Percentiles rank a stretch among this genome's conserved stretches.
These are phyloP conservation scores for Pseudomyrmex dendroicus DNA, from an alignment of 1,140 invertebrate species.

Conservation along the genomic window DNA sequence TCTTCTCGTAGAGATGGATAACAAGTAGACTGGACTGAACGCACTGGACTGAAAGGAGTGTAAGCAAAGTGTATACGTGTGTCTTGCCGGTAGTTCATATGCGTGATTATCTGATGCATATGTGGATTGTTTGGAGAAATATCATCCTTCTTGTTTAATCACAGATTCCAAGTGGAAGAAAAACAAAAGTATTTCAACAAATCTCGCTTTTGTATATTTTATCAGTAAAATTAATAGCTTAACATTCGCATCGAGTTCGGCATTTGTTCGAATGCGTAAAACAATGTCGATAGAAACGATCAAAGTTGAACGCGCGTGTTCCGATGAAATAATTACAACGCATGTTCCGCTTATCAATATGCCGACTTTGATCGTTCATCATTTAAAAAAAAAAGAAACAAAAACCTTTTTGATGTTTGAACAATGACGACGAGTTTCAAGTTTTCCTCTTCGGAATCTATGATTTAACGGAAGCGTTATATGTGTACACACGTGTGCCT, in stretches of 20 bases:
- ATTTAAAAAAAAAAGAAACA: too few relatives aligned
- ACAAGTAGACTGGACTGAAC: constrained; percentile 41
- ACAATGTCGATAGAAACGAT: neutral
- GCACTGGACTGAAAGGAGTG: constrained; percentile 61
- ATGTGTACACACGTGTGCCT: constrained; percentile 10
- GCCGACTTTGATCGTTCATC: constrained; percentile 9
- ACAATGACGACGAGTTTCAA: neutral
- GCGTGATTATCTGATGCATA: constrained; percentile 1
- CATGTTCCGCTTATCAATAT: neutral
- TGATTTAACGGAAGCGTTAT: constrained; percentile 17
- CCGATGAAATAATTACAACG: too few relatives aligned
- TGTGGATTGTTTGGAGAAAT: neutral
- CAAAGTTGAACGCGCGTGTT: neutral
- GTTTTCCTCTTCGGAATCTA: constrained; percentile 21
- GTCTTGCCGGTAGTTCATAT: constrained; percentile 25
- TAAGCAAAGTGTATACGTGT: constrained; percentile 45
- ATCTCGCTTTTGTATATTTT: neutral
- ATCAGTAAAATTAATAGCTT: too few relatives aligned
- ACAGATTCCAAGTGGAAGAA: constrained; percentile 34
- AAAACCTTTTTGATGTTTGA: constrained; percentile 8
- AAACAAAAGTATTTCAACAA: neutral
- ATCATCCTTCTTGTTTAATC: neutral
- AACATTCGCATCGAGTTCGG: neutral
- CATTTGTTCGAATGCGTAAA: neutral
- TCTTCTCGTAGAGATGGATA: constrained; percentile 67